Evolutionary conservation across 2,113 vertebrate species (phyloP).

Genomic region (Emberiza fucata): DNA sequence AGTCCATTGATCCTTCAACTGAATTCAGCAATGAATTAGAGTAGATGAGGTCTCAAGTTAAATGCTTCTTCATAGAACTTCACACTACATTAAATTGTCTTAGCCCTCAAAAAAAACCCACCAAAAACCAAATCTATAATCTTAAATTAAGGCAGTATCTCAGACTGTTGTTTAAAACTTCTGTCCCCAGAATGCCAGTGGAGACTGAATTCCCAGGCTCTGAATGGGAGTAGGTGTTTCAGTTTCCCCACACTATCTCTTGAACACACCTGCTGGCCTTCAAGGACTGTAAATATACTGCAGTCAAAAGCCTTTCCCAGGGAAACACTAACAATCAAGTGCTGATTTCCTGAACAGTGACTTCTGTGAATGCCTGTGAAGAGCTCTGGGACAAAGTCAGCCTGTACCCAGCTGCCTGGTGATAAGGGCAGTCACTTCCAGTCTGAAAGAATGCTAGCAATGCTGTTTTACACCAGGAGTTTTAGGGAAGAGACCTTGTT

Average conservation of each 20-base stretch:
- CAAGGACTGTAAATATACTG: neutral
- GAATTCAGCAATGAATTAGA: neutral
- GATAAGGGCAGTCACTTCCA: neutral
- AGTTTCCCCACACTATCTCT: neutral
- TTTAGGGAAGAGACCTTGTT: conserved; percentile 21
- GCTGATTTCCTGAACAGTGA: neutral
- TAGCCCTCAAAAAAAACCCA: neutral
- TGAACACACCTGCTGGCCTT: neutral
- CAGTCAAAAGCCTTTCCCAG: neutral
- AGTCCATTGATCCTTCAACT: neutral
- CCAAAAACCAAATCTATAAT: neutral
- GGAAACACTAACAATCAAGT: neutral
- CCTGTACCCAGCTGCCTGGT: neutral
- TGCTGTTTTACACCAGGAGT: neutral
- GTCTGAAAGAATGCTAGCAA: neutral
- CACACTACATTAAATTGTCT: fast-evolving
- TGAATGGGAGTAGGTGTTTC: neutral
- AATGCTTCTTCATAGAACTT: neutral
- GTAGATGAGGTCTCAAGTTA: neutral
- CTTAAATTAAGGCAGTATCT: neutral
- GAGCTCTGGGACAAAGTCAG: neutral
- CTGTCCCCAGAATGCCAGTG: fast-evolving
- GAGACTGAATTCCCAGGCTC: neutral
- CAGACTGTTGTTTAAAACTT: neutral
- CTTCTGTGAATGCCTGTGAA: neutral